Evolutionary conservation across 2,888 invertebrate genomes (phyloP), one percentile per base, ranked within the genome.

Genomic region (Idaea aversata): DNA sequence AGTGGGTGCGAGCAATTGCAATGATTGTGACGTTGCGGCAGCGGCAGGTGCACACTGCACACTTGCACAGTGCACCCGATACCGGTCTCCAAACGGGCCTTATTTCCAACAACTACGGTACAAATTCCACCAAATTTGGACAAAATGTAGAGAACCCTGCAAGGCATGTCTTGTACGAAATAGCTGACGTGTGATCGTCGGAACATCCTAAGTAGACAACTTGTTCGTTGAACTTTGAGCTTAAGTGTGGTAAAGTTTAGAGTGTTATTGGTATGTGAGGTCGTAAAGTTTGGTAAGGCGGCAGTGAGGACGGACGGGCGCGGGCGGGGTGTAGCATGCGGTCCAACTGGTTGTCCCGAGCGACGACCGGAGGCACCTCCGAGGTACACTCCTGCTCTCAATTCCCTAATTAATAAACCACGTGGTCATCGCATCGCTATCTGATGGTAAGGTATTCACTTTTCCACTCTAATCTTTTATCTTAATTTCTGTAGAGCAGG

Each of bases 351-450:
- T 91, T 91, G 91, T 47, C 82, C 75, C 91, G 91, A 91, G 81
- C 92, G 92, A 87, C 92, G 92, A 92, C 92, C 91, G 91, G 87
- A 88, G 90, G 87, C 90, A 85, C 91, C 89, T 88, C 88, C 80
- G 79, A 64, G 73, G 87, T 87, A 87, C 87, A 87, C 74, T 86
- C 84, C 77, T 71, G 84, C 70, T 72, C 81, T 80, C 79, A 84
- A 86, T 77, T 80, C 79, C 78, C 77, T 79, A 77, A 83, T 86
- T 84, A 78, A 81, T 3, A 79, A 77, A 69, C 80, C 87, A 88
- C 85, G 87, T 85, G 85, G 80, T 70, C 69, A 57, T 67, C 67
- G 16, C 62, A 61, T 60, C 60, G 72, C 81, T 83, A 78, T 79
- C 59, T 75, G 73, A 79, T 72, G 67, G 62, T 63, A 71, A 77